phyloP scores from a whole-genome alignment of 2,113 vertebrate species.

The Neoarius graeffei region DNA sequence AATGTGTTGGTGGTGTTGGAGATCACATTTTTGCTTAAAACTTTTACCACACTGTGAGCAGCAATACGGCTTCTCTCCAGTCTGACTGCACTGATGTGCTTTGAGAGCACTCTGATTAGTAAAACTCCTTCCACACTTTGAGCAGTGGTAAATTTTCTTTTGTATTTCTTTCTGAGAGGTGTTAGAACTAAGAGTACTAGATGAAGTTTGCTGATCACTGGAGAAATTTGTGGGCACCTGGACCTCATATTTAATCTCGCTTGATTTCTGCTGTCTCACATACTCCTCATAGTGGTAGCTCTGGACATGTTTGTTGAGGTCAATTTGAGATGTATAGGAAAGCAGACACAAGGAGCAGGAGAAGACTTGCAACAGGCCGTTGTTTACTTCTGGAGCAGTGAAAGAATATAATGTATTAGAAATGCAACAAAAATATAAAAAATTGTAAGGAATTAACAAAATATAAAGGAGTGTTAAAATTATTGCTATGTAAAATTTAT shows the following conservation, averaged over 20 bases:
- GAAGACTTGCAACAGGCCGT: not conserved
- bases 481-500: too few relatives aligned
- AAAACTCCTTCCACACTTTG: not conserved
- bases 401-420: not conserved
- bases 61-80: not conserved
- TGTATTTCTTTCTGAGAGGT: not conserved
- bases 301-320: not conserved
- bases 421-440: not conserved
- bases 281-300: not conserved
- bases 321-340: not conserved
- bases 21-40: not conserved
- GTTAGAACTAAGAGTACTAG: not conserved
- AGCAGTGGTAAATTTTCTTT: not conserved
- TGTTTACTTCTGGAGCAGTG: not conserved
- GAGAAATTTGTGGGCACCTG: not conserved
- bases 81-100: not conserved
- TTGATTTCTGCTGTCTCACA: not conserved
- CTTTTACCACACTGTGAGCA: not conserved
- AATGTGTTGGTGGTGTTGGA: not conserved
- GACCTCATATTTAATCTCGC: not conserved
- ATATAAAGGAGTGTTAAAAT: not conserved
- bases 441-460: not conserved
- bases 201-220: not conserved
- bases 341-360: not conserved
- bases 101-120: not conserved